phyloP scores from a whole-genome alignment of 2,113 vertebrate genomes.

The Heterotis niloticus region DNA sequence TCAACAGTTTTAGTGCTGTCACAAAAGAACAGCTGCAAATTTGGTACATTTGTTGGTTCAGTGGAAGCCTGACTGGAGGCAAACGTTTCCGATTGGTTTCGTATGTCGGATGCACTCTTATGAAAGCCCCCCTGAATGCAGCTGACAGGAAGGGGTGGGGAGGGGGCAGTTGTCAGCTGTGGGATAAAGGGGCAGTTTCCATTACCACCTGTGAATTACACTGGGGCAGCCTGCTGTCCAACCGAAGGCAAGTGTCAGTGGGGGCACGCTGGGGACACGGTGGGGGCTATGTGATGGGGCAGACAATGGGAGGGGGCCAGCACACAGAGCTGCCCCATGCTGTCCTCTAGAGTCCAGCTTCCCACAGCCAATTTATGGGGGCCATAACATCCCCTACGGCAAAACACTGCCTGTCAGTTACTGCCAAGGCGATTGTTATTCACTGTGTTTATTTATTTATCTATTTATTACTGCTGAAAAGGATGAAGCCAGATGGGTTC shows the following conservation, averaged over 20 bases:
- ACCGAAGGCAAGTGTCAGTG: slow-evolving; percentile 38
- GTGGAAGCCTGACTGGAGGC: slow-evolving; percentile 46
- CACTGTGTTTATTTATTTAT: slow-evolving; percentile 39
- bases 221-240: slow-evolving; percentile 30
- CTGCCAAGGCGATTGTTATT: slow-evolving; percentile 12
- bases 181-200: background rate
- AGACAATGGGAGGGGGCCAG: no score
- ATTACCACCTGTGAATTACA: slow-evolving; percentile 42
- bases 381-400: background rate
- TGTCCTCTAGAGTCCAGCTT: background rate
- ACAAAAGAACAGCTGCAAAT: slow-evolving; percentile 18
- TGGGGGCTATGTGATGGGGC: background rate
- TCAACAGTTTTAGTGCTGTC: background rate
- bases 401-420: slow-evolving; percentile 23
- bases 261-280: slow-evolving; percentile 17
- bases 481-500: slow-evolving; percentile 44
- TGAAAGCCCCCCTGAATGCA: background rate
- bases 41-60: slow-evolving; percentile 37
- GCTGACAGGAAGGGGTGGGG: background rate
- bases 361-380: slow-evolving; percentile 36
- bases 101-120: slow-evolving; percentile 33
- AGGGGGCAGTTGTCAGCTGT: background rate
- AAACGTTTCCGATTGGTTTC: slow-evolving; percentile 47
- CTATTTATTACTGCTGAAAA: slow-evolving; percentile 35
- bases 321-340: background rate